A percentile compares a stretch with the other conserved stretches of the same genome.
Evolutionary conservation across 2,797 vertebrate species (phyloP).

Genomic region (Carapus acus): DNA sequence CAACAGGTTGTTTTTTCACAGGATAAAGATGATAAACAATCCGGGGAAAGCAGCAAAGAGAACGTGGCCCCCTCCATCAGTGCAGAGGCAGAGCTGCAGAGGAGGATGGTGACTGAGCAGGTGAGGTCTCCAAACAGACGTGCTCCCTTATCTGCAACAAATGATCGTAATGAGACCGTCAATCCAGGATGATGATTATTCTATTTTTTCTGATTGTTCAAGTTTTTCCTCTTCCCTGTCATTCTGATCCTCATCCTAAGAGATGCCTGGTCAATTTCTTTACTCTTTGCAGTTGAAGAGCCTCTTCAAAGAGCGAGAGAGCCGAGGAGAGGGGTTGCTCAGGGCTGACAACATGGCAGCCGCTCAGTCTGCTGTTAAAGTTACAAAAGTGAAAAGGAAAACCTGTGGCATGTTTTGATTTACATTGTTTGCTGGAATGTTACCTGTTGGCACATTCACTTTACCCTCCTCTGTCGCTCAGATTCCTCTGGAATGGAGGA

Average conservation of each 20-base stretch:
- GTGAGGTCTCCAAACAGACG: conserved; percentile 41
- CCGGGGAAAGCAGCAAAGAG: conserved; percentile 39
- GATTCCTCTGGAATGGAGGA: conserved; percentile 52
- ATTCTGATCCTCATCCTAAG: too few relatives aligned
- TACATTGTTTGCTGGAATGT: background rate
- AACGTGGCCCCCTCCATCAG: conserved; percentile 18
- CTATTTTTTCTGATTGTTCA: too few relatives aligned
- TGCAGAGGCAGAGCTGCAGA: conserved; percentile 62
- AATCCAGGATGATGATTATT: too few relatives aligned
- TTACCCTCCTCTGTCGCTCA: conserved; percentile 25
- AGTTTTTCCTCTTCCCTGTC: too few relatives aligned
- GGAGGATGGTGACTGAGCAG: conserved; percentile 75
- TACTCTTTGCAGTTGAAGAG: conserved; percentile 66
- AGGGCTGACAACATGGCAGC: conserved; percentile 33
- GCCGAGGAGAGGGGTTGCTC: conserved; percentile 39
- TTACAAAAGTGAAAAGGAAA: conserved; percentile 56
- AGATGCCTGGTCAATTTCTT: too few relatives aligned
- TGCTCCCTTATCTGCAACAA: too few relatives aligned
- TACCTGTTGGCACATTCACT: background rate
- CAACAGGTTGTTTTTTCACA: conserved; percentile 26
- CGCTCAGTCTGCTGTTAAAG: conserved; percentile 36
- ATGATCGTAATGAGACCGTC: too few relatives aligned
- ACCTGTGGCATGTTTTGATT: background rate
- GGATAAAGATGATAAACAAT: conserved; percentile 46
- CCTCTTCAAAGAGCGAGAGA: conserved; percentile 71